These are phyloP conservation scores for Mus spretus DNA, from an alignment of 2,797 vertebrate genomes.

Conservation along the genomic window DNA sequence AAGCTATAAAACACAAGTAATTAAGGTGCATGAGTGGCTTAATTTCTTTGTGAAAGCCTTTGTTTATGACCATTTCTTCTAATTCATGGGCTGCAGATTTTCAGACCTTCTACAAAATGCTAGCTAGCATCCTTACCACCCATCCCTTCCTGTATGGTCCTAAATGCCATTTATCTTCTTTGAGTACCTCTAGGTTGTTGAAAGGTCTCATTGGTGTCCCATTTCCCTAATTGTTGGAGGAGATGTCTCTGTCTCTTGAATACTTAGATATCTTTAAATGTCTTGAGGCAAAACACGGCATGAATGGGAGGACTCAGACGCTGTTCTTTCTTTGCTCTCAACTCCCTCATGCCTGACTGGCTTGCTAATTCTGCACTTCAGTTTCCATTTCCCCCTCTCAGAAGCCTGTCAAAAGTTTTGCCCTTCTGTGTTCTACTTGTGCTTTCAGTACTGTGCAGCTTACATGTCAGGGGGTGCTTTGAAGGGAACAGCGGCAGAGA, in stretches of 20 bases:
- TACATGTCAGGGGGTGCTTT: neutral
- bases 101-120: neutral
- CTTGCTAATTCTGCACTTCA: slow-evolving; percentile 44
- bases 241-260: neutral
- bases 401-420: slow-evolving; percentile 15
- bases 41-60: neutral
- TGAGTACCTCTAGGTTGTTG: neutral
- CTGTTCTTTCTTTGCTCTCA: neutral
- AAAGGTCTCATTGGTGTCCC: slow-evolving; percentile 4
- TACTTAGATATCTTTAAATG: slow-evolving; percentile 18
- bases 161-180: neutral
- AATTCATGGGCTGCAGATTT: neutral
- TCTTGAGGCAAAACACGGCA: neutral
- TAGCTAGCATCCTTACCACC: neutral
- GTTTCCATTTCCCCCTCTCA: slow-evolving; percentile 18
- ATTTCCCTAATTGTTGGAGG: neutral
- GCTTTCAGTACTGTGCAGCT: neutral
- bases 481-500: neutral
- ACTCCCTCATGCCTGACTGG: neutral
- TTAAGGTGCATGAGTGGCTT: neutral
- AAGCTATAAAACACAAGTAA: neutral
- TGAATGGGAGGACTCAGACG: neutral
- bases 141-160: neutral
- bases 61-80: neutral
- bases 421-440: neutral